phyloP scores from a whole-genome alignment of 2,888 invertebrate genomes.

The Uropetala carovei region DNA sequence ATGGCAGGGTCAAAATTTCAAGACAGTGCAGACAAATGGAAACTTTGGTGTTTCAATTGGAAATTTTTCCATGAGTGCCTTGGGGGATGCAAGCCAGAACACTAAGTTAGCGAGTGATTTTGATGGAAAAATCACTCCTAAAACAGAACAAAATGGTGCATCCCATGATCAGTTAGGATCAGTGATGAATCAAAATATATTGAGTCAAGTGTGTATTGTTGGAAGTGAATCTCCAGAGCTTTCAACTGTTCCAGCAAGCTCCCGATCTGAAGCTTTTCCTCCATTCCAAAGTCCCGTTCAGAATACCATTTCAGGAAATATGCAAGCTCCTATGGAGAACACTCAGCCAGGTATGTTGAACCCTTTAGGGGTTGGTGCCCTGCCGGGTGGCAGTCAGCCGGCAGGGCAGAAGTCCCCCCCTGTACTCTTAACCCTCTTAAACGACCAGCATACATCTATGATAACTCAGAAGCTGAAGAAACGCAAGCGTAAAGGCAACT shows the following conservation, averaged over 20 bases:
- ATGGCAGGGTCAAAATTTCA: conserved; percentile 86
- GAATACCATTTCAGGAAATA: conserved; percentile 73
- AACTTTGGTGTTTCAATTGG: conserved; percentile 81
- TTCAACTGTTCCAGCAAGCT: conserved; percentile 48
- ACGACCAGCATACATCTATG: conserved; percentile 70
- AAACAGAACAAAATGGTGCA: conserved; percentile 64
- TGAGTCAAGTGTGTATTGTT: conserved; percentile 65
- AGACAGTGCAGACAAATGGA: conserved; percentile 76
- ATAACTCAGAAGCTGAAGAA: conserved; percentile 71
- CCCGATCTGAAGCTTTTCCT: conserved; percentile 65
- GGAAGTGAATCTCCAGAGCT: conserved; percentile 65
- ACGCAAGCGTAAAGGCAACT: conserved; percentile 78
- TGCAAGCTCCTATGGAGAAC: conserved; percentile 71
- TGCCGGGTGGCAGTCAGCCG: conserved; percentile 72
- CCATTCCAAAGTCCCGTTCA: conserved; percentile 70
- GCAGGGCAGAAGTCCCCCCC: conserved; percentile 73
- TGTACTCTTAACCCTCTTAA: conserved; percentile 73
- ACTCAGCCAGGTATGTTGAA: conserved; percentile 74
- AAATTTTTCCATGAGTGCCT: conserved; percentile 66
- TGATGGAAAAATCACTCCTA: conserved; percentile 65
- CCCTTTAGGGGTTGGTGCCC: conserved; percentile 73
- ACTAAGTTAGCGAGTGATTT: conserved; percentile 66
- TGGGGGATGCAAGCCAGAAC: conserved; percentile 66
- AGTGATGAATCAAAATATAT: conserved; percentile 66
- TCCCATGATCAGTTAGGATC: conserved; percentile 64